A percentile compares a stretch with the other conserved stretches of the same genome.
phyloP scores from a whole-genome alignment of 2,888 invertebrate genomes.

The Conchocele bisecta region DNA sequence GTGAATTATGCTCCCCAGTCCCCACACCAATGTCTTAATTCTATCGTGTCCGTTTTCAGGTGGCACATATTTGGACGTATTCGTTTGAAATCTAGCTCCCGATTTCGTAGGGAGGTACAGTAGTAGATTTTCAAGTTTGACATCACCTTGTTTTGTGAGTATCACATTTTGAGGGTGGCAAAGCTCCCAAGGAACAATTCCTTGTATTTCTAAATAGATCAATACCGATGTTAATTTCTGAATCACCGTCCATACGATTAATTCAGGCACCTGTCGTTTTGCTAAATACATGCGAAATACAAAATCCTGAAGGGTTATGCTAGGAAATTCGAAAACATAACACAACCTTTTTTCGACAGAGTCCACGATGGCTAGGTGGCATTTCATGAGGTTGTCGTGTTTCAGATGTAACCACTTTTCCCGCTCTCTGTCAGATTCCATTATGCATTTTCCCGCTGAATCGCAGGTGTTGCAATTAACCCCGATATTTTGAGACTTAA shows the following conservation, averaged over 20 bases:
- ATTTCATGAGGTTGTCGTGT: slow-evolving; percentile 73
- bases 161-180: slow-evolving; percentile 71
- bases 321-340: slow-evolving; percentile 75
- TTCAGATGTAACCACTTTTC: slow-evolving; percentile 70
- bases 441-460: slow-evolving; percentile 54
- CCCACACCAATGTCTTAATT: slow-evolving; percentile 64
- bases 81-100: slow-evolving; percentile 63
- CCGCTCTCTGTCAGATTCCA: slow-evolving; percentile 59
- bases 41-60: slow-evolving; percentile 59
- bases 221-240: slow-evolving; percentile 71
- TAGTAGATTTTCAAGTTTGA: slow-evolving; percentile 73
- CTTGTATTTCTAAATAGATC: slow-evolving; percentile 65
- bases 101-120: slow-evolving; percentile 67
- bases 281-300: slow-evolving; percentile 67
- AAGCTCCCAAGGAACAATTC: slow-evolving; percentile 65
- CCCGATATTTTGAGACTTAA: slow-evolving; percentile 65
- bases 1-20: slow-evolving; percentile 68
- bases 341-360: slow-evolving; percentile 65
- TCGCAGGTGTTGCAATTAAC: slow-evolving; percentile 63
- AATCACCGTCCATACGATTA: slow-evolving; percentile 70
- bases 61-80: slow-evolving; percentile 57
- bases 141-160: slow-evolving; percentile 64
- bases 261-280: slow-evolving; percentile 68
- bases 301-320: slow-evolving; percentile 73
- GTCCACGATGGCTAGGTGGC: slow-evolving; percentile 69